phyloP scores from a whole-genome alignment of 2,888 invertebrate species.

The Megaustenia siamemsis region DNA sequence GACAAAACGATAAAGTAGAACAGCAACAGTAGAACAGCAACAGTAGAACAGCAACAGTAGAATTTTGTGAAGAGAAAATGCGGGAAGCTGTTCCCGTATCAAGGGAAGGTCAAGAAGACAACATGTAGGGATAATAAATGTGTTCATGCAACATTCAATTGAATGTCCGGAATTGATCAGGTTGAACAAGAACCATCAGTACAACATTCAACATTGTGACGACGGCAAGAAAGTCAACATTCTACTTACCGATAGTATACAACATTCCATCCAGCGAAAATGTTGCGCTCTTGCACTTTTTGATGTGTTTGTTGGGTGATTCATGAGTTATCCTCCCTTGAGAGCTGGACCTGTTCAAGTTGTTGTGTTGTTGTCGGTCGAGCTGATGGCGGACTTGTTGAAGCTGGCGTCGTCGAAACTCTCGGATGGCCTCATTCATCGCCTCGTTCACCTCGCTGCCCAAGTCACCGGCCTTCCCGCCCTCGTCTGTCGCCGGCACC shows the following conservation, averaged over 20 bases:
- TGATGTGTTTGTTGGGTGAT: slow-evolving; percentile 62
- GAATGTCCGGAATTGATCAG: no score
- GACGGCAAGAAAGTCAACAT: no score
- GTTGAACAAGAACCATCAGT: no score
- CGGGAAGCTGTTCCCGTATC: no score
- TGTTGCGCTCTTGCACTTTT: slow-evolving; percentile 89
- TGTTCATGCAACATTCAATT: neutral
- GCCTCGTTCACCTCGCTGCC: neutral
- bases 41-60: no score
- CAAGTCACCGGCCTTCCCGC: no score
- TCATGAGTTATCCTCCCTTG: neutral
- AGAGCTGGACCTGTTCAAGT: slow-evolving; percentile 31
- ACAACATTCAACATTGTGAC: no score
- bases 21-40: no score
- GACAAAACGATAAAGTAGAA: no score
- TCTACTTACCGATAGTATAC: slow-evolving; percentile 89
- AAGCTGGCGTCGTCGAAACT: neutral
- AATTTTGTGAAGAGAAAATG: no score
- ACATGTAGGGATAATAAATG: neutral
- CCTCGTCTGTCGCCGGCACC: neutral
- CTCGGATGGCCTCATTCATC: neutral
- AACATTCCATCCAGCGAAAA: slow-evolving; percentile 92
- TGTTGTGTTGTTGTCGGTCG: slow-evolving; percentile 23
- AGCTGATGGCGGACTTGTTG: slow-evolving; percentile 32
- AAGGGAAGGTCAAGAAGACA: neutral